Base-by-base conservation (phyloP, 2,888 invertebrate species). In the Halictus quadricinctus region DNA sequence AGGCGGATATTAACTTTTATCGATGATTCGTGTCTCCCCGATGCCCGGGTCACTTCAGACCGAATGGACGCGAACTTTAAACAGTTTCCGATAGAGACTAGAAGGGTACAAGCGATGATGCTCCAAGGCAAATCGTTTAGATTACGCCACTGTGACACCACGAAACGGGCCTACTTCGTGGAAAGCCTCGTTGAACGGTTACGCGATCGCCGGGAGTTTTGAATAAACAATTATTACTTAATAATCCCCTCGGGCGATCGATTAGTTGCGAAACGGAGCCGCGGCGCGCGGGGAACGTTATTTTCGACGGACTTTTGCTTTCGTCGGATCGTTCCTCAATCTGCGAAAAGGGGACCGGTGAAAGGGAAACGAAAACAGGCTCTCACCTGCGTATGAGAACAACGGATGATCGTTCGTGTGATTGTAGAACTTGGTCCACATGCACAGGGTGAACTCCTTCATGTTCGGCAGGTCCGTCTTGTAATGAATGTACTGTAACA, bases 401-500 rank as follows among this genome's bases (percentile, higher is more conserved):
- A 98, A 94, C 0, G 97, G 97, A 95, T 98, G 98, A 93, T 98
- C 97, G 83, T 96, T 97, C 43, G 96, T 96, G 93, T 98, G 98
- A 92, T 98, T 98, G 90, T 96, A 96, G 92, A 97, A 98, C 91
- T 97, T 97, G 90, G 96, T 96, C 98, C 98, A 98, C 95, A 96
- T 96, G 93, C 98, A 98, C 15, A 98, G 95, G 0, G 98, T 98
- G 93, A 98, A 98, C 94, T 98, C 98, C 90, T 97, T 97, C 89
- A 98, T 92, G 92, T 97, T 97, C 0, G 97, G 97, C 58, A 98
- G 91, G 48, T 96, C 95, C 60, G 96, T 96, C 84, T 97, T 97
- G 93, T 97, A 98, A 90, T 97, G 96, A 81, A 97, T 95, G 91
- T 97, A 97, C 95, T 97, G 97, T 88, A 58, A 58, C 12, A n/a